phyloP scores from a whole-genome alignment of 2,888 invertebrate species.

The Mimachlamys varia region DNA sequence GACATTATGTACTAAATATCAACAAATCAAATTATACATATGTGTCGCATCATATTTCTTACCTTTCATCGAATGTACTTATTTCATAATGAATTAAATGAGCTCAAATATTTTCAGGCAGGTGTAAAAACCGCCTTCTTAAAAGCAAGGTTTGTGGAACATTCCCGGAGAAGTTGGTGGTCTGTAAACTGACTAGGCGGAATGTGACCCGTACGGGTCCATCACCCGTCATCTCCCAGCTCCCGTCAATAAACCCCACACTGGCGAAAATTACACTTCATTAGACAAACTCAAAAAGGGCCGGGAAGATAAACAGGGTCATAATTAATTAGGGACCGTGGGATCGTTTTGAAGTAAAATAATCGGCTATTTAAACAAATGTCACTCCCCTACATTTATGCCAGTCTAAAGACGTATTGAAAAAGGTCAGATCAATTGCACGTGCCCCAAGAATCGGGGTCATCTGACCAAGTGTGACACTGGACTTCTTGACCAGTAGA shows the following conservation, averaged over 20 bases:
- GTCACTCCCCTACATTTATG: not conserved
- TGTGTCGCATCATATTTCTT: too few species aligned
- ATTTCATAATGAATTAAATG: too few species aligned
- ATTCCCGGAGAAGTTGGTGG: not conserved
- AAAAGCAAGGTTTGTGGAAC: too few species aligned
- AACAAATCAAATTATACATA: too few species aligned
- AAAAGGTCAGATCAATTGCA: slow-evolving; percentile 17
- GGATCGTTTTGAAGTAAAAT: not conserved
- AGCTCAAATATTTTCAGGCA: too few species aligned
- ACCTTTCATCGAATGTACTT: too few species aligned
- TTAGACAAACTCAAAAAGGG: slow-evolving; percentile 25
- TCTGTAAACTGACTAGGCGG: not conserved
- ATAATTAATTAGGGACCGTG: slow-evolving; percentile 4
- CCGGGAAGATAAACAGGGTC: not conserved
- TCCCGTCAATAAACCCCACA: not conserved
- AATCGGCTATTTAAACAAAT: slow-evolving; percentile 34
- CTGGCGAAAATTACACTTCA: slow-evolving; percentile 1
- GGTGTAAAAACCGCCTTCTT: too few species aligned
- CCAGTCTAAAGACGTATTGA: not conserved
- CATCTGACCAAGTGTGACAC: not conserved
- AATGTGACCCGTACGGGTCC: not conserved
- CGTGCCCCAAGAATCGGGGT: not conserved
- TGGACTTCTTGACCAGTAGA: not conserved
- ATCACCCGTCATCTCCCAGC: not conserved
- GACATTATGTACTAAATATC: too few species aligned